Conservation (phyloP, 92 coral and sea anemone species). For the Metridium senile region DNA sequence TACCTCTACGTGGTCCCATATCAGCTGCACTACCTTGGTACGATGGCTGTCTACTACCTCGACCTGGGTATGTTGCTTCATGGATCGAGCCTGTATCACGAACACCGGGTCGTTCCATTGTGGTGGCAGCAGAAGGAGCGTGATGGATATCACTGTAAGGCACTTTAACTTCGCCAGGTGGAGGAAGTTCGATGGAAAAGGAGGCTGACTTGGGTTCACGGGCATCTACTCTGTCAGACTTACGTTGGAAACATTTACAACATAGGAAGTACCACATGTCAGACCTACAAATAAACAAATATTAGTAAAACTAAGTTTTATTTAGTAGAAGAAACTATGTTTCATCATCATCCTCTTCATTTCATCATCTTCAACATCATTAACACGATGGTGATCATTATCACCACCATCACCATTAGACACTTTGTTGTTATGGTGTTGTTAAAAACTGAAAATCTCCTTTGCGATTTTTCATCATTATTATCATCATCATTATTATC, state of each 20-base stretch:
- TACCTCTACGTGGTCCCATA: slow-evolving; percentile 9
- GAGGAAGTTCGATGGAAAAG: slow-evolving; percentile 49
- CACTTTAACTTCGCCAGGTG: slow-evolving; percentile 33
- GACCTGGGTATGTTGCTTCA: slow-evolving; percentile 30
- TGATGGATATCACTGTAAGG: slow-evolving; percentile 24
- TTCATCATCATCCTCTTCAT: no score
- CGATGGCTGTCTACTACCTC: slow-evolving; percentile 20
- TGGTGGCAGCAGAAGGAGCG: slow-evolving; percentile 3
- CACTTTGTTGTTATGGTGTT: no score
- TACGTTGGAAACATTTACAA: slow-evolving; percentile 3
- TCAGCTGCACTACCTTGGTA: slow-evolving; percentile 7
- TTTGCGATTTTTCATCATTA: no score
- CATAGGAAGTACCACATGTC: slow-evolving; percentile 36
- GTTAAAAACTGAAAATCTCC: no score
- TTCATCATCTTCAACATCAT: no score
- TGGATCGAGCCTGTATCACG: slow-evolving; percentile 25
- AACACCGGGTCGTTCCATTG: slow-evolving; percentile 35
- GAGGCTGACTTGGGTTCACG: slow-evolving; percentile 22
- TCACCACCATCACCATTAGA: no score
- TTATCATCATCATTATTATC: no score
- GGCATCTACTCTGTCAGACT: slow-evolving; percentile 19
- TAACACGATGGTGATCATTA: no score
- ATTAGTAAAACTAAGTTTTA: background rate
- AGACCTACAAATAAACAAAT: background rate
- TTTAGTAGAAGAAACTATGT: no score